Evolutionary conservation across 1,140 invertebrate species (phyloP), one percentile per base, ranked within the genome.

Genomic region (Leptestheria dahalacensis): DNA sequence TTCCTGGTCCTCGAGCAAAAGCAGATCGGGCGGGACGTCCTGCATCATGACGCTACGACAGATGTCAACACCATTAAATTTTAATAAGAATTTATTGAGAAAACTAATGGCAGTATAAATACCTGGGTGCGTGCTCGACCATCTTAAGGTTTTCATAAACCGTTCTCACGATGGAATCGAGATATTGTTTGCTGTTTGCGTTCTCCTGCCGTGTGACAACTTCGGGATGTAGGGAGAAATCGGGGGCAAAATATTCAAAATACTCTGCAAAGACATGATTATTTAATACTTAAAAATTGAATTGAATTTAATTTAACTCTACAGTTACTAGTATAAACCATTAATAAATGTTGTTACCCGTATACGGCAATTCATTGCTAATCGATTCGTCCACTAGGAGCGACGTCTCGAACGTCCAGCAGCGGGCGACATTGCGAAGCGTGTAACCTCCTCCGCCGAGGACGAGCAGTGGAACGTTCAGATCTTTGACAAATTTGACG

Each of bases 371-470:
- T 68, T 96, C 91, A 68, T 93, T 92, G 41, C 83, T 86, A 26
- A 97, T 93, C 48, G 84, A 81, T 67, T 94, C 86, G 67, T 95
- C 91, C 0, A 94, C 80, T 0, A 97, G 73, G 1, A 99, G 74
- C 0, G 93, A 95, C 0, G 97, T 99, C 74, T 99, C 97, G 66
- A 97, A 96, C 0, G 96, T 96, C 97, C 97, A 99, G 71, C 94
- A 98, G 48, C 97, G 77, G 0, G 96, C 95, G 1, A 99, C 97
- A 71, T 99, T 99, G 55, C 93, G 77, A 4, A 99, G 75, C 0
- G 95, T 99, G 68, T 99, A 99, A 62, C 94, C 94, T 24, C 94
- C 93, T 1, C 92, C 97, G 4, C 97, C 97, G 0, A 99, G 83
- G 0, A 97, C 87, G 21, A 99, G 73, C 1, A 96, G 79, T 0